Base-by-base conservation (phyloP, 2,797 vertebrate species). In the Takifugu rubripes region DNA sequence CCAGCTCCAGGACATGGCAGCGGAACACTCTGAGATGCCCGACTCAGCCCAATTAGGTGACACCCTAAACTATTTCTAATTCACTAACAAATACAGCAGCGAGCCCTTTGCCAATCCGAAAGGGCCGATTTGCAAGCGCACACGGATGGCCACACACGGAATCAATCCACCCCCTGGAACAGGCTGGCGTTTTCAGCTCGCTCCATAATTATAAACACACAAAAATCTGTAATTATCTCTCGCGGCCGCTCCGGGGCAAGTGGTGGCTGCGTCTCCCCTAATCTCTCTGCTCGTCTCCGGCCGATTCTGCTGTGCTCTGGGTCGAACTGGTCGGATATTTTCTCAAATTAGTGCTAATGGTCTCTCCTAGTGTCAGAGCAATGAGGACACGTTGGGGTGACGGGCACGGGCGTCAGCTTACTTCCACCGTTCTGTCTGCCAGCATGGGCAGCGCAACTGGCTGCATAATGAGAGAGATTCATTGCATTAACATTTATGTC, bases 211-310 rank as follows among this genome's bases (percentile, higher is more conserved):
- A 83, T 81, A 82, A 88, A 87, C 82, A 82, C 75, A 85, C 66
- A 81, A 87, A 17, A 87, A 87, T 85, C 75, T 81, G 84, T 90
- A 90, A 90, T 91, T 88, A 88, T 80, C 74, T 85, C 69, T 70
- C 61, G 71, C 21, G 66, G 61, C 59, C 66, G 76, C 86, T 81
- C 17, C 47, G 7, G 86, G 85, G 82, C 56, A 72, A 82, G 61
- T 71, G 55, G 77, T 74, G 64, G 75, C 79, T 68, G 59, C 77
- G 78, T 88, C 84, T 87, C 68, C 78, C 61, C 79, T 85, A 66
- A 82, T 84, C 68, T 68, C 65, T 75, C 5, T 3, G 29, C 68
- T 85, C 76, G 47, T 78, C 59, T 83, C 65, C 11, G 49, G 69
- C 79, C 73, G 75, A 68, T 71, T 74, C 73, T 72, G 57, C 59